phyloP scores from a whole-genome alignment of 2,113 vertebrate species.

The Pollachius pollachius region DNA sequence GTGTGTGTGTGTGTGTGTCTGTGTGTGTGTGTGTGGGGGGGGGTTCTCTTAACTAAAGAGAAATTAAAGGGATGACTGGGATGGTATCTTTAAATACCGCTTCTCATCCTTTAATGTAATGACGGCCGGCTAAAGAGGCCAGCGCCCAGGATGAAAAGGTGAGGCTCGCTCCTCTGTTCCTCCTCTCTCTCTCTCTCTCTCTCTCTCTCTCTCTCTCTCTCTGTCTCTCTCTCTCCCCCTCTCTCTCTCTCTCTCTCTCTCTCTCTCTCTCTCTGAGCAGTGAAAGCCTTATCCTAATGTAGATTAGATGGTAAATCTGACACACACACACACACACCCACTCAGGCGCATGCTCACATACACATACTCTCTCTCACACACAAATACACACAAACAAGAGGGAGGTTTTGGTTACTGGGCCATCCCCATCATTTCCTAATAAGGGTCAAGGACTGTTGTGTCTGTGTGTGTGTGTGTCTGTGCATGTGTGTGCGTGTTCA shows the following conservation, averaged over 20 bases:
- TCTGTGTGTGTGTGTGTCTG: too few relatives aligned
- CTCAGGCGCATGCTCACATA: conserved; percentile 14
- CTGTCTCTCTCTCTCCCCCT: conserved; percentile 29
- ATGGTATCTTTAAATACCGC: conserved; percentile 72
- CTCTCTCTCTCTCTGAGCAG: conserved; percentile 37
- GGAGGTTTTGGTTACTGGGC: too few relatives aligned
- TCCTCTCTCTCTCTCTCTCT: conserved; percentile 31
- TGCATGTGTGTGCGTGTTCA: too few relatives aligned
- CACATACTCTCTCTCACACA: conserved; percentile 10
- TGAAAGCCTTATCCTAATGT: conserved; percentile 71
- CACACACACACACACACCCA: conserved; percentile 30
- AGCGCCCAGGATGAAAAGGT: conserved; percentile 67
- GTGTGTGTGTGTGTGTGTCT: too few relatives aligned
- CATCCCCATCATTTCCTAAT: too few relatives aligned
- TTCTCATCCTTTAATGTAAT: conserved; percentile 74
- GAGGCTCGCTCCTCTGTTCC: conserved; percentile 27
- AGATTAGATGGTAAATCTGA: conserved; percentile 71
- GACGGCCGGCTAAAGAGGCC: conserved; percentile 63
- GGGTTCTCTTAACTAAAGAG: conserved; percentile 66
- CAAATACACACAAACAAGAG: neutral
- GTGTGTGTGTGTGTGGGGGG: conserved; percentile 16
- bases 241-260: conserved; percentile 38
- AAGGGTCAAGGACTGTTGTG: too few relatives aligned
- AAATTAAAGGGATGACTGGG: conserved; percentile 68
- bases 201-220: conserved; percentile 28